phyloP scores from a whole-genome alignment of 2,888 invertebrate genomes.

The Lycocerus yunnanus region DNA sequence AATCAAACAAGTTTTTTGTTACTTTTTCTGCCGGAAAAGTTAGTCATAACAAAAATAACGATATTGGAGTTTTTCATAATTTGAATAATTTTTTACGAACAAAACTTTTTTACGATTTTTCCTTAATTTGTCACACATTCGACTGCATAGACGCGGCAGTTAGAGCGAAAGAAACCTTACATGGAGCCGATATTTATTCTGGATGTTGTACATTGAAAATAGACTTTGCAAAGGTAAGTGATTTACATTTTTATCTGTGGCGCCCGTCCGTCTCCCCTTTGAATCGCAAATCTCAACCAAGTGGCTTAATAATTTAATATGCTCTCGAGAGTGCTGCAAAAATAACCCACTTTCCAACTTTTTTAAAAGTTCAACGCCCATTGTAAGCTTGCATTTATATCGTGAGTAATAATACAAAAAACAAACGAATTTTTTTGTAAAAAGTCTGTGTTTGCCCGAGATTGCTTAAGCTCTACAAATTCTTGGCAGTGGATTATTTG shows the following conservation, averaged over 20 bases:
- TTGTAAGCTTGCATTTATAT: not conserved
- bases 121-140: slow-evolving; percentile 66
- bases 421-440: not conserved
- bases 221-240: slow-evolving; percentile 96
- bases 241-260: not conserved
- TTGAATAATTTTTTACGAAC: not conserved
- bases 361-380: not conserved
- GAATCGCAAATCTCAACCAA: not conserved
- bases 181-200: slow-evolving; percentile 98
- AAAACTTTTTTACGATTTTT: not conserved
- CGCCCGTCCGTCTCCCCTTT: not conserved
- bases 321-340: not conserved
- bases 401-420: not conserved
- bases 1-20: not conserved
- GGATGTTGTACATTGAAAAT: slow-evolving; percentile 99
- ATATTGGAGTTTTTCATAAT: not conserved
- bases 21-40: no score
- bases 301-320: not conserved
- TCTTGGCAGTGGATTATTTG: slow-evolving; percentile 23
- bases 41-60: no score
- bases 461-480: slow-evolving; percentile 2
- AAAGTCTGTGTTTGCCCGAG: not conserved
- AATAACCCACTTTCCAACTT: not conserved
- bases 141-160: slow-evolving; percentile 93
- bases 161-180: slow-evolving; percentile 90